These are phyloP conservation scores for Drosophila cognata DNA, from an alignment of 2,888 invertebrate genomes.

Conservation along the genomic window DNA sequence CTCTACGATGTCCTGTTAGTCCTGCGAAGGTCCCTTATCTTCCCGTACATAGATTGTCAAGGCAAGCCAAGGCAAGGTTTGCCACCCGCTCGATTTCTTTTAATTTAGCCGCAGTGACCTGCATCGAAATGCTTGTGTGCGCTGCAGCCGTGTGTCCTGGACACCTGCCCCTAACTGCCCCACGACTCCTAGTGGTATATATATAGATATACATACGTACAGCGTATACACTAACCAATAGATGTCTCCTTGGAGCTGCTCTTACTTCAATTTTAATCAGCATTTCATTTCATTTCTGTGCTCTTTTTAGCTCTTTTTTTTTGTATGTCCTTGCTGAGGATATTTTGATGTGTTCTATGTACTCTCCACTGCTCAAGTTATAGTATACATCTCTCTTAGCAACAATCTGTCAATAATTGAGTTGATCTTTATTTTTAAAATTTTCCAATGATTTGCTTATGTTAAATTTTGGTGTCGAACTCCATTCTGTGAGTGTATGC, in stretches of 20 bases:
- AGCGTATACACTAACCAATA: background rate
- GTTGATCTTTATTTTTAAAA: background rate
- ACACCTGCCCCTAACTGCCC: background rate
- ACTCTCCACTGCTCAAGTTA: too few relatives aligned
- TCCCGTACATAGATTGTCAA: slow-evolving; percentile 23
- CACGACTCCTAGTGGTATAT: background rate
- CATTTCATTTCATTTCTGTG: slow-evolving; percentile 37
- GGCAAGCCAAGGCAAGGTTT: slow-evolving; percentile 10
- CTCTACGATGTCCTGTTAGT: slow-evolving; percentile 5
- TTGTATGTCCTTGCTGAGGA: background rate
- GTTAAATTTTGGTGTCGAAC: background rate
- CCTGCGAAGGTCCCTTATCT: slow-evolving; percentile 13
- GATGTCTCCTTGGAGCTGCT: slow-evolving; percentile 10
- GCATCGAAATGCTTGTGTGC: slow-evolving; percentile 59
- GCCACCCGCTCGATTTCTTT: slow-evolving; percentile 64
- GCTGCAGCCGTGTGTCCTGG: slow-evolving; percentile 15
- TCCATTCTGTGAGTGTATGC: background rate
- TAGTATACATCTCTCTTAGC: too few relatives aligned
- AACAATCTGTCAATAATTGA: background rate
- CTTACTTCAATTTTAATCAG: slow-evolving; percentile 44
- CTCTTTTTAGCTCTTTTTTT: background rate
- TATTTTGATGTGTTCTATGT: background rate
- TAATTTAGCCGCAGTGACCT: slow-evolving; percentile 75
- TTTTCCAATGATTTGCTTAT: background rate
- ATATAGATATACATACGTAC: background rate